Percentiles rank a stretch among this genome's conserved stretches.
These are phyloP conservation scores for Tapirus terrestris DNA, from an alignment of 2,113 vertebrate species.

Conservation along the genomic window DNA sequence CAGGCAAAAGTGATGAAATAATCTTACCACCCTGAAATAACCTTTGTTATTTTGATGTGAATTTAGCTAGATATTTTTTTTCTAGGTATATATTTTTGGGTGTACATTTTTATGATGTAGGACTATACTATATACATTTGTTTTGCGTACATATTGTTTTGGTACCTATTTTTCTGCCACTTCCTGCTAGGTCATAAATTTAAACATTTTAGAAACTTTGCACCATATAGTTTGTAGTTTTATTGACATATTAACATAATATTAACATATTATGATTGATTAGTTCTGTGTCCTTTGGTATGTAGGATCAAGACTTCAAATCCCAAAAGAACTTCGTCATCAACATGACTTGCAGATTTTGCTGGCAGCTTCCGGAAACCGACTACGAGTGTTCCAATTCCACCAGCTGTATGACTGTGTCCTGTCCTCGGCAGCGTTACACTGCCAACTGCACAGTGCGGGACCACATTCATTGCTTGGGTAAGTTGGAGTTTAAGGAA, in stretches of 20 bases:
- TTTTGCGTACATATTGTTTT: background rate
- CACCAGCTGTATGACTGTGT: slow-evolving; percentile 94
- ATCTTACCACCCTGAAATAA: background rate
- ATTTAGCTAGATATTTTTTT: background rate
- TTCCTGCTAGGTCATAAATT: background rate
- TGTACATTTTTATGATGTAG: background rate
- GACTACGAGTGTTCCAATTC: slow-evolving; percentile 93
- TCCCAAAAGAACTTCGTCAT: slow-evolving; percentile 90
- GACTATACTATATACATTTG: background rate
- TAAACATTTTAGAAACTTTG: background rate
- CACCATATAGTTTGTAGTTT: background rate
- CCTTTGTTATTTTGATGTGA: background rate
- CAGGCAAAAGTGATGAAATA: background rate
- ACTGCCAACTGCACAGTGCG: slow-evolving; percentile 91
- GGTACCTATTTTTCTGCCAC: background rate
- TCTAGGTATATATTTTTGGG: background rate
- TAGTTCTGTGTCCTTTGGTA: background rate
- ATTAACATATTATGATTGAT: rapidly evolving
- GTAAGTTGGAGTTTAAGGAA: slow-evolving; percentile 78
- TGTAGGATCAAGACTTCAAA: slow-evolving; percentile 88
- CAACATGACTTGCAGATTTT: slow-evolving; percentile 94
- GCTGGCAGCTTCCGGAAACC: slow-evolving; percentile 95
- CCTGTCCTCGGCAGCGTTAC: slow-evolving; percentile 94
- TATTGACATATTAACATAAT: background rate
- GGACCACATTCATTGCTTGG: slow-evolving; percentile 95